Base-by-base conservation (phyloP, 2,888 invertebrate genomes). In the Colostygia pectinataria region DNA sequence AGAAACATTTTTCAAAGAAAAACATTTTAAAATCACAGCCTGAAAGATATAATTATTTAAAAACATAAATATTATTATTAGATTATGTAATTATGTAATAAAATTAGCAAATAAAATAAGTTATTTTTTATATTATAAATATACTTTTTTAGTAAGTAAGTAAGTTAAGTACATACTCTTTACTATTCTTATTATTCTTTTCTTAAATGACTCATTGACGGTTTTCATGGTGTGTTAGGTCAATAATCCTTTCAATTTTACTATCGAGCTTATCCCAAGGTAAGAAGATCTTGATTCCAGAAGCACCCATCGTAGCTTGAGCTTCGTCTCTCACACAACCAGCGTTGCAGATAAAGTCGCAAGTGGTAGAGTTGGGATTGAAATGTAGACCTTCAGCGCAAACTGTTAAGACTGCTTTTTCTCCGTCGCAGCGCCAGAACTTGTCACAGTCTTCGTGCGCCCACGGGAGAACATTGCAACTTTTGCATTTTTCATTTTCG, bases 321-420 rank as follows among this genome's bases (percentile, higher is more conserved):
- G 77, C 43, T 0, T 34, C 47, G 0, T 59, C 49, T 14, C 74
- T 66, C 0, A 65, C 61, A 31, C 86, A 88, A 0, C 67, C 68
- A 0, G 69, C 77, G 25, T 87, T 84, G 56, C 74, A 76, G 0
- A 67, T 70, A 38, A 82, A 86, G 50, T 89, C 89, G 41, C 89
- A 89, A 0, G 80, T 79, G 1, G 54, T 57, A 0, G 76, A 77
- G 0, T 24, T 55, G 0, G 62, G 64, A 39, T 89, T 89, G 70
- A 85, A 90, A 39, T 79, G 72, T 2, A 90, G 66, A 10, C 89
- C 89, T 61, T 82, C 79, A 1, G 84, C 57, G 54, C 89, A 90
- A 0, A 61, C 51, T 0, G 65, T 63, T 14, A 83, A 20, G 9
- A 71, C 61, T 1, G 73, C 60, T 0, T 48, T 45, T 0, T 68